Conservation (phyloP, 2,888 invertebrate genomes). For the Noctua comes region DNA sequence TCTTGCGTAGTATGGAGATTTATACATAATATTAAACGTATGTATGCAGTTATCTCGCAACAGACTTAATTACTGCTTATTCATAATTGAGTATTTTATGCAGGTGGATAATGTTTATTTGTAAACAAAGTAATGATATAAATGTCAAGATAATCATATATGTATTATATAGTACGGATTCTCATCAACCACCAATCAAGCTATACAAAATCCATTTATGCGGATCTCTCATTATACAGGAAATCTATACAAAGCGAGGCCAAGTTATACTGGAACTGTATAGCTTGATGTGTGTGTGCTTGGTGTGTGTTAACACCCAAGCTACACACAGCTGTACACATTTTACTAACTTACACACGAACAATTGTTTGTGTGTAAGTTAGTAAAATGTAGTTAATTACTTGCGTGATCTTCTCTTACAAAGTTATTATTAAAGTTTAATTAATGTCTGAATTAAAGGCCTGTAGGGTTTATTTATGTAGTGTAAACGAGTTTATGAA, state of each 20-base stretch:
- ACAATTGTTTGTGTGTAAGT: neutral
- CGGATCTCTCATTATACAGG: neutral
- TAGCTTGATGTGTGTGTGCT: too few relatives aligned
- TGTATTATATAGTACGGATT: conserved; percentile 8
- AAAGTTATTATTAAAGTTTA: conserved; percentile 26
- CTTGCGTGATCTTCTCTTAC: conserved; percentile 22
- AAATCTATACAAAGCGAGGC: neutral
- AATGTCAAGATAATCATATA: conserved; percentile 41
- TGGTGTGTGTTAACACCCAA: too few relatives aligned
- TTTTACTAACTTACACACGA: too few relatives aligned
- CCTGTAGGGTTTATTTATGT: conserved; percentile 12
- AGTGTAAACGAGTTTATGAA: conserved; percentile 18
- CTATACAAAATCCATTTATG: neutral
- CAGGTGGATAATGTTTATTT: conserved; percentile 33
- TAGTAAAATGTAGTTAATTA: neutral
- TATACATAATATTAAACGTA: neutral
- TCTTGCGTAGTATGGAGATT: neutral
- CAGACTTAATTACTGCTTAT: conserved; percentile 25
- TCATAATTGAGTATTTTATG: conserved; percentile 26
- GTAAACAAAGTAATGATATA: conserved; percentile 34
- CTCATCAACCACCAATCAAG: neutral
- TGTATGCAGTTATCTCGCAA: conserved; percentile 10
- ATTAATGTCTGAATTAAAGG: conserved; percentile 28
- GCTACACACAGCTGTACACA: too few relatives aligned
- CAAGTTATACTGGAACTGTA: too few relatives aligned